Conservation (phyloP, 2,888 invertebrate species). For the Drosophila engyochracea region DNA sequence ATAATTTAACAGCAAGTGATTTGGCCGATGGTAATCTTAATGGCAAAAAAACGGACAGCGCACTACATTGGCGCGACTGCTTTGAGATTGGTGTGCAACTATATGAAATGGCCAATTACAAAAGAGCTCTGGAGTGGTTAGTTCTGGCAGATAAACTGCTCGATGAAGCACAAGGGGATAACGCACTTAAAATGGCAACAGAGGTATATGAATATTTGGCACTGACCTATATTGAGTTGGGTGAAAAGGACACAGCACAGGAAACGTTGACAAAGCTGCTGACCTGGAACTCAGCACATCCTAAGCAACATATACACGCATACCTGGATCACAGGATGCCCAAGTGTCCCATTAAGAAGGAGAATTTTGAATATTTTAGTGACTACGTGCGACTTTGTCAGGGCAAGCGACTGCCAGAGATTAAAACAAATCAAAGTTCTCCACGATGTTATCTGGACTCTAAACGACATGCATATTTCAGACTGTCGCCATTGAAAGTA, state of each 20-base stretch:
- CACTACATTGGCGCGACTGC: conserved; percentile 64
- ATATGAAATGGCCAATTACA: conserved; percentile 48
- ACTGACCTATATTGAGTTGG: conserved; percentile 60
- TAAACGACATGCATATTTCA: conserved; percentile 88
- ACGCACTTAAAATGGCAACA: background rate
- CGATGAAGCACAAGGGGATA: background rate
- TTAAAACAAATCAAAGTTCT: background rate
- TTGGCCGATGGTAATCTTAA: conserved; percentile 93
- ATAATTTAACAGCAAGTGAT: conserved; percentile 92
- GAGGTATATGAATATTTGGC: conserved; percentile 71
- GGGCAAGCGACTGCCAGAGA: conserved; percentile 47
- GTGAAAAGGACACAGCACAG: conserved; percentile 39
- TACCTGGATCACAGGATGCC: conserved; percentile 35
- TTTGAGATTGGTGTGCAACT: conserved; percentile 71
- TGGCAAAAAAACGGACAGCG: conserved; percentile 88
- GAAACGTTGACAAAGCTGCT: conserved; percentile 48
- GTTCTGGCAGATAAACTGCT: conserved; percentile 36
- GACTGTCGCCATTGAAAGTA: conserved; percentile 91
- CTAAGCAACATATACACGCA: conserved; percentile 25
- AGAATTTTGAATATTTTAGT: background rate
- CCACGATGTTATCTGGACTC: conserved; percentile 59
- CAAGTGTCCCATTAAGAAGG: background rate
- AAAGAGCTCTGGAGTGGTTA: conserved; percentile 61
- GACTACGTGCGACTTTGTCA: conserved; percentile 67
- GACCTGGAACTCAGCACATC: conserved; percentile 28